Evolutionary conservation across 2,888 invertebrate genomes (phyloP).

Genomic region (Ypsolopha sequella): DNA sequence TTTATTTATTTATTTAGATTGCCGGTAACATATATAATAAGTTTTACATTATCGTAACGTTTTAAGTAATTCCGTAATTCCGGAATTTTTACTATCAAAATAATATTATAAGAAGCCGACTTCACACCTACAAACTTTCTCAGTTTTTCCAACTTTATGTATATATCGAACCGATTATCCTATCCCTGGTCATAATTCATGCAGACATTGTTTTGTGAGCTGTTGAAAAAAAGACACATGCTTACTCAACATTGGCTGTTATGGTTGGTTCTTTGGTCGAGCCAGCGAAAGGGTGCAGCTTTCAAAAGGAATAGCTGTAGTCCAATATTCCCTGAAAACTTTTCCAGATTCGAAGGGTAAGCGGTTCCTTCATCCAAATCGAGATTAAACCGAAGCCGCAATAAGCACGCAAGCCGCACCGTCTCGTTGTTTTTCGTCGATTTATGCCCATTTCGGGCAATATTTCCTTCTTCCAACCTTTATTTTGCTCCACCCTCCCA

Average conservation of each 20-base stretch:
- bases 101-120: no score
- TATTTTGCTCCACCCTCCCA: conserved; percentile 10
- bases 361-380: conserved; percentile 15
- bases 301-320: neutral
- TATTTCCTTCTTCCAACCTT: conserved; percentile 10
- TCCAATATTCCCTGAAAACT: conserved; percentile 1
- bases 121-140: no score
- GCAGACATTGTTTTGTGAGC: neutral
- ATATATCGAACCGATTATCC: no score
- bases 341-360: conserved; percentile 8
- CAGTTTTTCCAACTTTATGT: no score
- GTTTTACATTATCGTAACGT: no score
- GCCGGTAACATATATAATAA: no score
- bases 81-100: no score
- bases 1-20: no score
- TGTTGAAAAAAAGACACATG: neutral
- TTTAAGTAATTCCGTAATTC: no score
- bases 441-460: conserved; percentile 19
- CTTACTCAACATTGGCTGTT: no score
- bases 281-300: neutral
- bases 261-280: no score
- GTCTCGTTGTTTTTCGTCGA: conserved; percentile 17
- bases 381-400: conserved; percentile 18
- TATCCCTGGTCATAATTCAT: no score
- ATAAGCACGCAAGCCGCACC: conserved; percentile 16